Conservation (phyloP, 2,113 vertebrate species). For the Columba livia region DNA sequence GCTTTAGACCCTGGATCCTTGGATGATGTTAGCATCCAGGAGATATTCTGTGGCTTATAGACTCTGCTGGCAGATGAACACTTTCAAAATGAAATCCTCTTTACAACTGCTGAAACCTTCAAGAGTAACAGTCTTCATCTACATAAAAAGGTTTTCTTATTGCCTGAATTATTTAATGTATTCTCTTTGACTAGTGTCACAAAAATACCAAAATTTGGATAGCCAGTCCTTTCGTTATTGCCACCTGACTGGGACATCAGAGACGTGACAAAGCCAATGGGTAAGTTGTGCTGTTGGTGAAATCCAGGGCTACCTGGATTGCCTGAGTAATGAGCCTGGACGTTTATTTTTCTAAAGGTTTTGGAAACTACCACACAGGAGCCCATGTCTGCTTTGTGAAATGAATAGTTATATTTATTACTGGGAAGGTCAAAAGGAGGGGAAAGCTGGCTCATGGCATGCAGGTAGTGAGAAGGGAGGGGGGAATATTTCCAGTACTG, state of each 20-base stretch:
- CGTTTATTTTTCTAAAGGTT: not conserved
- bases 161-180: not conserved
- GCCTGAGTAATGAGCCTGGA: too few species aligned
- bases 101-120: not conserved
- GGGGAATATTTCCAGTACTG: not conserved
- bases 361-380: not conserved
- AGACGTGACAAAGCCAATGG: not conserved
- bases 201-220: not conserved
- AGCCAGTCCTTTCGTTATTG: not conserved
- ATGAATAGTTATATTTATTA: not conserved
- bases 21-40: not conserved
- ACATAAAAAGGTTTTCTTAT: not conserved
- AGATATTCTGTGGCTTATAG: not conserved
- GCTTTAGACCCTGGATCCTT: not conserved
- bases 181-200: not conserved
- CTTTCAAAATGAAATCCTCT: not conserved
- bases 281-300: not conserved
- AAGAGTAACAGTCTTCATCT: not conserved
- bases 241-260: not conserved
- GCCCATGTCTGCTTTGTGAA: not conserved
- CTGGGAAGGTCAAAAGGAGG: not conserved
- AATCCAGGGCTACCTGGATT: not conserved
- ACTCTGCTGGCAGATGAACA: not conserved
- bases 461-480: not conserved
- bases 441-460: not conserved